phyloP scores from a whole-genome alignment of 1,140 invertebrate genomes.

The Idris sp. region DNA sequence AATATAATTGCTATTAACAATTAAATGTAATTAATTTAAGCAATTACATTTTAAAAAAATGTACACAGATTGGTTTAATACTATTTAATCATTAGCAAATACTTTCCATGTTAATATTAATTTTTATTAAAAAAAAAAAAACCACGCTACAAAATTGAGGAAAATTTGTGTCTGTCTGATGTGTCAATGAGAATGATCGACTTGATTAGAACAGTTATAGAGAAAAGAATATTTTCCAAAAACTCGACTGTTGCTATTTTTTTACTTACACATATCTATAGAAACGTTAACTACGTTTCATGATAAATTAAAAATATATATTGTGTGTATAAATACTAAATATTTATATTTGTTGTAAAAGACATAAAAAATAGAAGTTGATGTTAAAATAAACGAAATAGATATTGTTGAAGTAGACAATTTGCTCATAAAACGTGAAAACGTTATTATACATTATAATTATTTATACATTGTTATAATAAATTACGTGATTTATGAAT shows the following conservation, averaged over 20 bases:
- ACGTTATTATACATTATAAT: constrained; percentile 48
- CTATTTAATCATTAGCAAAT: no score
- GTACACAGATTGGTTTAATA: no score
- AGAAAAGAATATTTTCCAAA: constrained; percentile 43
- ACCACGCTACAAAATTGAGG: no score
- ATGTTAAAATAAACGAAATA: constrained; percentile 40
- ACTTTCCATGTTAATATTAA: background rate
- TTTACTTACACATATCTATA: constrained; percentile 51
- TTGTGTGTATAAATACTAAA: constrained; percentile 29
- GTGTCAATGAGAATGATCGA: constrained; percentile 31
- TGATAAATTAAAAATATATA: constrained; percentile 33
- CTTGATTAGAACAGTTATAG: constrained; percentile 25
- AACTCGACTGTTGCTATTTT: constrained; percentile 53
- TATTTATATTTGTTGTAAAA: constrained; percentile 33
- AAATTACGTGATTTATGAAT: constrained; percentile 51
- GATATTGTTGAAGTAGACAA: constrained; percentile 38
- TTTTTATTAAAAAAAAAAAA: no score
- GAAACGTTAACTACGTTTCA: constrained; percentile 28
- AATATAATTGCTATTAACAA: no score
- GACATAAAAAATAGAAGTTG: constrained; percentile 15
- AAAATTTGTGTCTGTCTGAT: constrained; percentile 22
- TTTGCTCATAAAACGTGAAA: constrained; percentile 55
- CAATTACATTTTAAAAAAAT: no score
- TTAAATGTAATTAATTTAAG: no score
- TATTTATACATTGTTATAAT: constrained; percentile 61